phyloP scores from a whole-genome alignment of 2,797 vertebrate species.

The Rhodeus uyekii region DNA sequence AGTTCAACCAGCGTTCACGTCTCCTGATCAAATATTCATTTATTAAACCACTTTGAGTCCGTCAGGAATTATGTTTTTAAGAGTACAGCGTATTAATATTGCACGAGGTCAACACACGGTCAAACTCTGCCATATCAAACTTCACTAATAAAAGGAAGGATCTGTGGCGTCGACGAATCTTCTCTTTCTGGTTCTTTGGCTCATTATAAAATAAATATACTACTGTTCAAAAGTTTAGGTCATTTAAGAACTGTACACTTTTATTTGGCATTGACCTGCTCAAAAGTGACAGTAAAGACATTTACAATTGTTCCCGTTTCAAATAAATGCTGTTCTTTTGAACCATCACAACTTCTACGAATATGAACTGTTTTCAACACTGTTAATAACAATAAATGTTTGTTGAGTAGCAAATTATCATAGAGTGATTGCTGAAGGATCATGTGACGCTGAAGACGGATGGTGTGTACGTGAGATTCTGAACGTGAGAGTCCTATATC shows the following conservation, averaged over 20 bases:
- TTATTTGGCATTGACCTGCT: not conserved
- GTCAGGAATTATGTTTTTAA: constrained; percentile 22
- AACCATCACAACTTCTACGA: too few species aligned
- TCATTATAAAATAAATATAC: not conserved
- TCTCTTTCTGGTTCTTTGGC: not conserved
- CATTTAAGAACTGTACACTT: not conserved
- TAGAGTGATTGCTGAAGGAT: not conserved
- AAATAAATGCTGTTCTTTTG: too few species aligned
- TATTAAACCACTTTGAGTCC: constrained; percentile 24
- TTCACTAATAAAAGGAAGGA: not conserved
- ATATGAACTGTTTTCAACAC: not conserved
- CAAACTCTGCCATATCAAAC: not conserved
- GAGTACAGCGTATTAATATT: constrained; percentile 12
- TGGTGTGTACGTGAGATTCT: not conserved
- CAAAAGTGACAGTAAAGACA: not conserved
- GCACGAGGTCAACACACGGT: not conserved
- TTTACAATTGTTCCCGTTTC: not conserved
- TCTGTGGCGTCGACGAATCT: not conserved
- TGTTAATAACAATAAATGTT: not conserved
- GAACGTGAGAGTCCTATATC: not conserved
- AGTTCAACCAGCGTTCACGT: constrained; percentile 27
- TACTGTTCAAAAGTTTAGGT: not conserved
- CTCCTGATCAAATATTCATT: constrained; percentile 40
- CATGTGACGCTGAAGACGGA: not conserved
- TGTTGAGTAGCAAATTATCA: not conserved